These are phyloP conservation scores for Pelochelys cantorii DNA, from an alignment of 2,797 vertebrate genomes.

Conservation along the genomic window DNA sequence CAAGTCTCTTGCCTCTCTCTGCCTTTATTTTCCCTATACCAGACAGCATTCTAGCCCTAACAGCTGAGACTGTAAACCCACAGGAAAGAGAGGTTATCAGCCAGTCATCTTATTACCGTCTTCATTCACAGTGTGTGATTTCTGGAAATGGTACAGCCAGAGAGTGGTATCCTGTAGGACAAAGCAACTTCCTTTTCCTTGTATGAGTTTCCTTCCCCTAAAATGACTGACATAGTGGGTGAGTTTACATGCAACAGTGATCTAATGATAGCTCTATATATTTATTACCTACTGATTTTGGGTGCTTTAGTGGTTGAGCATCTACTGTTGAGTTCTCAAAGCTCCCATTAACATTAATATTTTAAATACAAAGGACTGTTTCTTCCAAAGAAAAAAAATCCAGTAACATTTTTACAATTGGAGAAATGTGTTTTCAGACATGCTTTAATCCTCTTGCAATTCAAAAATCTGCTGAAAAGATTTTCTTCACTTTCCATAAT, in stretches of 20 bases:
- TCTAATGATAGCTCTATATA: rapidly evolving
- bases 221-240: rapidly evolving
- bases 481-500: not conserved
- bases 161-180: rapidly evolving
- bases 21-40: not conserved
- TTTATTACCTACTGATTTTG: not conserved
- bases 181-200: not conserved
- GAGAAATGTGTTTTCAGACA: not conserved
- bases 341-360: not conserved
- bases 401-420: not conserved
- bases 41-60: not conserved
- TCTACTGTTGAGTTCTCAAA: not conserved
- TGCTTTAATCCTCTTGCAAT: not conserved
- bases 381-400: not conserved
- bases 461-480: not conserved
- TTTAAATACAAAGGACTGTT: not conserved
- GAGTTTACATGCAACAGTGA: not conserved
- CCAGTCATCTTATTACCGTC: not conserved
- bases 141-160: not conserved
- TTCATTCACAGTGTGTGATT: too few species aligned
- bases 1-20: rapidly evolving
- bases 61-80: rapidly evolving
- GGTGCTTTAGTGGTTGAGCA: not conserved
- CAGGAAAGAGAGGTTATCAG: not conserved
- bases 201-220: not conserved